Evolutionary conservation across 2,888 invertebrate species (phyloP).

Genomic region (Marronus borbonicus): DNA sequence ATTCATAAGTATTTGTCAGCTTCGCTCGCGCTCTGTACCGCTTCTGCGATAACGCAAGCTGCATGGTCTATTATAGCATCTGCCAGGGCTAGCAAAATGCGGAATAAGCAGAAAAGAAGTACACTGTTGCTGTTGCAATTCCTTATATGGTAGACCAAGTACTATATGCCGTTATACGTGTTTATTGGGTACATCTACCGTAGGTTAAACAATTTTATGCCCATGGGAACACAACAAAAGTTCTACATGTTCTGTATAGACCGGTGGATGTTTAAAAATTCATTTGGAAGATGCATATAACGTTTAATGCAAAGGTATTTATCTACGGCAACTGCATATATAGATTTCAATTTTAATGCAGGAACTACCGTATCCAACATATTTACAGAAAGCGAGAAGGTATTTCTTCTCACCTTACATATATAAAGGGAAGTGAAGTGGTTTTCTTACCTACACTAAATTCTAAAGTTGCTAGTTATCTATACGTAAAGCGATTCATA

Average conservation of each 20-base stretch:
- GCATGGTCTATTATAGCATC: neutral
- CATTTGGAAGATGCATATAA: neutral
- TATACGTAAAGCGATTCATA: no score
- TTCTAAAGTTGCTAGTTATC: no score
- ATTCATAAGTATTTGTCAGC: slow-evolving; percentile 42
- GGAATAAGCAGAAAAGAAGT: slow-evolving; percentile 6
- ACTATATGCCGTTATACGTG: no score
- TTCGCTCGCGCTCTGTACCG: neutral
- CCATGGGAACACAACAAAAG: neutral
- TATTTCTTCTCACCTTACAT: no score
- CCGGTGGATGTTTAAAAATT: slow-evolving; percentile 14
- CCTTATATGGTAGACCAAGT: no score
- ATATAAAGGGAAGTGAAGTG: no score
- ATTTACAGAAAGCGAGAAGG: neutral
- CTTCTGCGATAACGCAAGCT: slow-evolving; percentile 2
- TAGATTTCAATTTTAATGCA: slow-evolving; percentile 17
- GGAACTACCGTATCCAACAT: neutral
- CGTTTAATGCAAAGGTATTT: neutral
- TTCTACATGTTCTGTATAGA: no score
- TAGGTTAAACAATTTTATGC: slow-evolving; percentile 5
- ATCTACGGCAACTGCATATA: neutral
- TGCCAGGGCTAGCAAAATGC: slow-evolving; percentile 17
- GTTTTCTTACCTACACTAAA: no score
- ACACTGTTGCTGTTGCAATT: neutral
- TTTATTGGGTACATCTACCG: no score